phyloP scores from a whole-genome alignment of 2,888 invertebrate species.

The Ennomos quercinarius region DNA sequence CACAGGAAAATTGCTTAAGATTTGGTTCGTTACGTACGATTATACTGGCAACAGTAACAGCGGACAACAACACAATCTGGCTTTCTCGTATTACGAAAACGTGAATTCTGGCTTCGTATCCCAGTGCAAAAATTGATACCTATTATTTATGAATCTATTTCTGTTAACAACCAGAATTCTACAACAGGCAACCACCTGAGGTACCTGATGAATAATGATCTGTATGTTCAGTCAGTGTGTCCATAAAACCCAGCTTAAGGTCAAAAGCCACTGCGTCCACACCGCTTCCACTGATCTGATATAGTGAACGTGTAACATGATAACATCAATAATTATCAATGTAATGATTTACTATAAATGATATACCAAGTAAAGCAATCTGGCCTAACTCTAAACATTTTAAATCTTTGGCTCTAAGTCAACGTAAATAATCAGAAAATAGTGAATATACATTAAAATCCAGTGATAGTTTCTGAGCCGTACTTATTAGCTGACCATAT shows the following conservation, averaged over 20 bases:
- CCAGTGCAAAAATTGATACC: not conserved
- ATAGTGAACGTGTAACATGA: no score
- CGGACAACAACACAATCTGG: constrained; percentile 1
- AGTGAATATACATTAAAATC: no score
- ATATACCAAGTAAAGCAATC: no score
- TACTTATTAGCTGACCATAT: not conserved
- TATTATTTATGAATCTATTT: constrained; percentile 5
- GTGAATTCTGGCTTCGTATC: not conserved
- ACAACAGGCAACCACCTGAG: constrained; percentile 2
- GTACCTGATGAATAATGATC: constrained; percentile 10
- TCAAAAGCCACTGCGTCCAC: not conserved
- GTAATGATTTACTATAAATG: no score
- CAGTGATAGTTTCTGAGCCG: no score
- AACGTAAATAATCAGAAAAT: no score
- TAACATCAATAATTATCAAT: no score
- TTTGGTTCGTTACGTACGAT: not conserved
- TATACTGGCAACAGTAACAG: not conserved
- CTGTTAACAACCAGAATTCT: not conserved
- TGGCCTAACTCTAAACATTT: no score
- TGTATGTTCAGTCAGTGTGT: constrained; percentile 24
- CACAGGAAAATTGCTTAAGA: not conserved
- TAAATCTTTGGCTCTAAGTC: no score
- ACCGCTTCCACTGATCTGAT: not conserved
- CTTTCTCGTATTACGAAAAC: not conserved
- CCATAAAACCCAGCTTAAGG: constrained; percentile 26